These are phyloP conservation scores for Tolmerus cingulatus DNA, from an alignment of 2,888 invertebrate genomes.

Conservation along the genomic window DNA sequence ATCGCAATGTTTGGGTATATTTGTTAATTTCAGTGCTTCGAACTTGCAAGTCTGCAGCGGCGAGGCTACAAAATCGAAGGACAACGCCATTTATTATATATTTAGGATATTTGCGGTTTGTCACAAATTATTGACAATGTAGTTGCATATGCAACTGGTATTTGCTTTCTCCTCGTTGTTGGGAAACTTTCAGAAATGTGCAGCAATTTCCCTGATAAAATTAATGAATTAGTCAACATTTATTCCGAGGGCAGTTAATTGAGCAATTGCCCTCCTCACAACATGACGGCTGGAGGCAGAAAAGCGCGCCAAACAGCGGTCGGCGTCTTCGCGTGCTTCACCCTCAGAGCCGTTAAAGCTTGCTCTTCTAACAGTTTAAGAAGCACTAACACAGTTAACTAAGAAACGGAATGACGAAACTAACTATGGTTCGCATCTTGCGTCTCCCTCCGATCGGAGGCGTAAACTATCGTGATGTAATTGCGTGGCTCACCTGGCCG, in stretches of 20 bases:
- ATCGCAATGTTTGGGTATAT: neutral
- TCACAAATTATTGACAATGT: neutral
- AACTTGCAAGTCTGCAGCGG: neutral
- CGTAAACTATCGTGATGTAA: neutral
- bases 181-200: neutral
- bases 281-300: neutral
- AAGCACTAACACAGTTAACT: neutral
- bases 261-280: neutral
- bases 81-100: neutral
- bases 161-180: neutral
- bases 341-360: neutral
- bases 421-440: neutral
- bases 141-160: neutral
- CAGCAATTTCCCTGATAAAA: neutral
- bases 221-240: constrained; percentile 7
- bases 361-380: neutral
- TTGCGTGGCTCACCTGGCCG: neutral
- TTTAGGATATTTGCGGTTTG: neutral
- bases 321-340: neutral
- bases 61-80: neutral
- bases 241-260: constrained; percentile 1
- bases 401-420: neutral
- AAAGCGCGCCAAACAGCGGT: neutral
- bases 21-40: neutral
- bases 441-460: neutral